Evolutionary conservation across 2,797 vertebrate genomes (phyloP), one percentile per base, ranked within the genome.

Genomic region (Syngnathus rostellatus): DNA sequence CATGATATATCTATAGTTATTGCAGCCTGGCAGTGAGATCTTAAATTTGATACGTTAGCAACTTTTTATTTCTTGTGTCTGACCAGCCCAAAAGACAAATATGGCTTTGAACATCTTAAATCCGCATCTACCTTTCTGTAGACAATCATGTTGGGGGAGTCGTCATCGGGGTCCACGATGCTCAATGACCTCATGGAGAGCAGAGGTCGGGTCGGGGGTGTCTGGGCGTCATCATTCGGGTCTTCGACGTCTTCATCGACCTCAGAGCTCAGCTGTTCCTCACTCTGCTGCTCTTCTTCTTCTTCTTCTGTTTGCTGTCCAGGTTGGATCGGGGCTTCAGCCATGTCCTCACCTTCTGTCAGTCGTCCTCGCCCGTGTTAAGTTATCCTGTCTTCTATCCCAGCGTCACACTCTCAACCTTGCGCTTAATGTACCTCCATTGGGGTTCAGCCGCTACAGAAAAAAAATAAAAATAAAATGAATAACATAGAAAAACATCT

Each of bases 111-210:
- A 23, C 45, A 39, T 21, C n/a, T 10, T 19, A 16, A 50, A 45
- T 1, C 65, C 23, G 8, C 31, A 73, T 55, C 85, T 94, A 99
- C 96, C 93, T 98, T 99, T 86, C 93, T 93, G 92, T 96, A 99
- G 87, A 95, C 93, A 2, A 98, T 98, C 95, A 97, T 98, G 77
- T 99, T 98, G 9, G 97, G 96, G 66, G 95, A 94, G 77, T 91
- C 93, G 63, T 97, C 93, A 7, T 98, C 95, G 0, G 92, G 91
- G 72, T 98, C 94, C 9, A 91, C 72, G 0, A 74, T 83, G 80
- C 93, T 93, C 66, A 86, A 84, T 5, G 88, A 86, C 77, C 81
- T 83, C 75, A 73, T 78, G 67, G 84, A 84, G 39, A 87, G 76
- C 39, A 89, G 69, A n/a, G 81, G 79, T 51, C 83, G 72, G 40